Evolutionary conservation across 2,888 invertebrate species (phyloP).

Genomic region (Thecocarcelia acutangulata): DNA sequence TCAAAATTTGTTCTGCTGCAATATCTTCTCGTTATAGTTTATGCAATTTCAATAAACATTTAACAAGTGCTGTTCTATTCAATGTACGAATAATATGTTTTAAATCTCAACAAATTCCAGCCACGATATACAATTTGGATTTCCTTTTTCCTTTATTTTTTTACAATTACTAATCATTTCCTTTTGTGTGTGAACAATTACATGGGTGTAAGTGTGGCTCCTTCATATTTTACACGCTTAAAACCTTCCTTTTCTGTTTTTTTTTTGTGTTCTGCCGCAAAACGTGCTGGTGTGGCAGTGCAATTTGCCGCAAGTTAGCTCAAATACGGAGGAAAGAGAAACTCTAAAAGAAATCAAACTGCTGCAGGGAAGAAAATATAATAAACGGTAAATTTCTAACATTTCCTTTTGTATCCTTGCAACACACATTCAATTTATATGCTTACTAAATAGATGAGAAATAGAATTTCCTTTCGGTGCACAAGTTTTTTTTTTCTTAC

Average conservation of each 20-base stretch:
- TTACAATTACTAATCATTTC: conserved; percentile 65
- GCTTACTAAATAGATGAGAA: conserved; percentile 32
- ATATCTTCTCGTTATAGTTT: no score
- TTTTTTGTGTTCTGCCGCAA: conserved; percentile 17
- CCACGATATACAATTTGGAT: conserved; percentile 48
- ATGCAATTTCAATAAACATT: conserved; percentile 4
- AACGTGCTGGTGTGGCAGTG: conserved; percentile 65
- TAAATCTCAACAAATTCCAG: conserved; percentile 42
- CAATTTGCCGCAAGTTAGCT: conserved; percentile 57
- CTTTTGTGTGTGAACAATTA: conserved; percentile 38
- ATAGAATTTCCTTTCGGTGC: conserved; percentile 18
- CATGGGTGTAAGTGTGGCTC: conserved; percentile 8
- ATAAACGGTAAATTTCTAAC: conserved; percentile 53
- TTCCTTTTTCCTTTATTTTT: conserved; percentile 45
- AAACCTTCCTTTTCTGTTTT: conserved; percentile 9
- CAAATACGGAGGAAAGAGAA: background rate
- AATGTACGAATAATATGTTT: background rate
- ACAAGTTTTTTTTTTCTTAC: background rate
- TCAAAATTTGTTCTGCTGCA: no score
- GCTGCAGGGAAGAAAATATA: conserved; percentile 47
- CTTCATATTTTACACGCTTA: conserved; percentile 34
- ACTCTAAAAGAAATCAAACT: conserved; percentile 35
- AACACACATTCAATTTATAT: conserved; percentile 9
- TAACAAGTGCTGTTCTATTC: background rate
- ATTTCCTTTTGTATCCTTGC: conserved; percentile 23